Percentiles rank a stretch among this genome's conserved stretches.
These are phyloP conservation scores for Rynchops niger DNA, from an alignment of 2,113 vertebrate genomes.

Conservation along the genomic window DNA sequence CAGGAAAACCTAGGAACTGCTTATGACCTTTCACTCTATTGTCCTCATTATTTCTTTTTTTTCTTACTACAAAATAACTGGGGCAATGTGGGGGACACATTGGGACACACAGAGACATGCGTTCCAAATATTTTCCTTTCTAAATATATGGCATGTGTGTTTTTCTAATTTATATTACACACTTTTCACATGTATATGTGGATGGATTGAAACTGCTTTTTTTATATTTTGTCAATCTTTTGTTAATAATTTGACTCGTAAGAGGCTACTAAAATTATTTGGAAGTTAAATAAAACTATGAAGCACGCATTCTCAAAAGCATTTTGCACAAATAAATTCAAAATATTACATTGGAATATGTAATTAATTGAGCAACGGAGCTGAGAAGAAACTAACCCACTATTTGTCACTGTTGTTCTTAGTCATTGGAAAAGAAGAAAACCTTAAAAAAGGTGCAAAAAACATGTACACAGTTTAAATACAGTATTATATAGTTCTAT, in stretches of 20 bases:
- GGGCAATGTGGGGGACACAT: not conserved
- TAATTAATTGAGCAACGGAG: not conserved
- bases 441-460: not conserved
- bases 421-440: not conserved
- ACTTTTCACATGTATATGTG: not conserved
- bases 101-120: not conserved
- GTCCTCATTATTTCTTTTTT: not conserved
- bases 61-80: not conserved
- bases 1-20: not conserved
- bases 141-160: not conserved
- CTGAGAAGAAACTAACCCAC: not conserved
- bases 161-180: not conserved
- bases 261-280: not conserved
- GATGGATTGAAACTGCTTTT: not conserved
- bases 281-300: not conserved
- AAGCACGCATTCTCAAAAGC: not conserved
- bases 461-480: not conserved
- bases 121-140: not conserved
- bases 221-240: not conserved
- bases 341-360: not conserved
- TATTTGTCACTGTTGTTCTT: not conserved
- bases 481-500: not conserved
- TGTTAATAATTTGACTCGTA: not conserved
- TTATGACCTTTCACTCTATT: not conserved
- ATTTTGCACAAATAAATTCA: not conserved